Base-by-base conservation (phyloP, 2,888 invertebrate species). In the Pegoplata infirma region DNA sequence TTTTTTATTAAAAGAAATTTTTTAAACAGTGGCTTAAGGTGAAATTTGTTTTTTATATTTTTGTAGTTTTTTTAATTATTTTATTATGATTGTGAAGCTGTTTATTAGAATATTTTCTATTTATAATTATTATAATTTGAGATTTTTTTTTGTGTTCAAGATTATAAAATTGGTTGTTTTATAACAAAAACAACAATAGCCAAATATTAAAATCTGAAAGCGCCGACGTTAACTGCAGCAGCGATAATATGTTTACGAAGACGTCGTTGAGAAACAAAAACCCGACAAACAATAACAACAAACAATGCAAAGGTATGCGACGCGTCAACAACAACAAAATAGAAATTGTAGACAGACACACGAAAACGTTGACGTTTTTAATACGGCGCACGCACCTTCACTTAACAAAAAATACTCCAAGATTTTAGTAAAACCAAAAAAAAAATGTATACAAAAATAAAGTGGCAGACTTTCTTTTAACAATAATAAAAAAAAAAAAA, bases 271-370 rank as follows among this genome's bases (percentile, higher is more conserved):
- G 7, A 44, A 14, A 63, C 53, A 40, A 32, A 66, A 46, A 59
- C 25, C 36, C 66, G 51, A 69, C 44, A 59, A 64, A 61, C 59
- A 55, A 63, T 47, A 23, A 49, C 51, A 66, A 61, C 56, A 69
- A 49, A 55, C 61, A 78, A 63, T 79, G 79, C 79, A 76, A 76
- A 79, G 79, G 79, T 79, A 79, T 79, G 76, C 63, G 79, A 75
- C 55, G 71, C 66, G 46, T 49, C 66, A 56, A 75, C 49, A 71
- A 51, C 53, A 66, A 61, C 25, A 28, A 63, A 25, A 73, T 49
- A 28, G 51, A 72, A 32, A 64, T 40, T 10, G 28, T 10, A 58
- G 16, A 8, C 17, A 47, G 44, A 40, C 36, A 40, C 12, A 40
- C n/a, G 36, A n/a, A 3, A n/a, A 67, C 67, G 63, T 49, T 21